Evolutionary conservation across 2,113 vertebrate species (phyloP), one percentile per base, ranked within the genome.

Genomic region (Lipotes vexillifer): DNA sequence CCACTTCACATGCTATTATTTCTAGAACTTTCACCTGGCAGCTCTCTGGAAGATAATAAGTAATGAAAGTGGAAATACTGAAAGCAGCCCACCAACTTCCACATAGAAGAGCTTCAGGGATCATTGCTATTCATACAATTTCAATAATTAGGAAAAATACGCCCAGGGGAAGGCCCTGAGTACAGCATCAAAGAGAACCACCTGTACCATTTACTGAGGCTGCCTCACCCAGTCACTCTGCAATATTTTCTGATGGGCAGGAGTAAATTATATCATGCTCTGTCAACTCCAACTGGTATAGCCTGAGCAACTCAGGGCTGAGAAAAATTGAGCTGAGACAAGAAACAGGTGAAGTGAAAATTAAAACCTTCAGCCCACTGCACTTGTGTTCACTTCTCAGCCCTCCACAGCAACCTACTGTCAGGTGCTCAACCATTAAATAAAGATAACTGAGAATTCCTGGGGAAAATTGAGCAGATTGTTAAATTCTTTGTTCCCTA

Each of bases 111-210:
- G 12, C 88, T 41, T 88, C 71, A 85, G 84, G 59, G 57, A 65
- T 72, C 66, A 74, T 18, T 55, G 72, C 61, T 66, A 92, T 81
- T 88, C 75, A 80, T 52, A 69, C 88, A 96, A 97, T 93, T 97
- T 96, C 77, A 91, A 83, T 88, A 91, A 96, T 63, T 78, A 88
- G 81, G n/a, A 65, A 93, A 82, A 86, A 38, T 21, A 88, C 66
- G 18, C 52, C 77, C 49, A 41, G 23, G 66, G n/a, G n/a, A 87
- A 93, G 44, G n/a, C 13, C 61, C 10, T 38, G 33, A 95, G 75
- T 14, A 81, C 13, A 69, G 66, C 29, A 88, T 85, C 66, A 72
- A 88, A 90, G 88, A 75, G 52, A 93, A 83, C 31, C 33, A 68
- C 55, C 61, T 71, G 41, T 5, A 36, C 14, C 78, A 69, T 41